Evolutionary conservation across 2,797 vertebrate genomes (phyloP), one percentile per base, ranked within the genome.

Genomic region (Sebastes elongatus): DNA sequence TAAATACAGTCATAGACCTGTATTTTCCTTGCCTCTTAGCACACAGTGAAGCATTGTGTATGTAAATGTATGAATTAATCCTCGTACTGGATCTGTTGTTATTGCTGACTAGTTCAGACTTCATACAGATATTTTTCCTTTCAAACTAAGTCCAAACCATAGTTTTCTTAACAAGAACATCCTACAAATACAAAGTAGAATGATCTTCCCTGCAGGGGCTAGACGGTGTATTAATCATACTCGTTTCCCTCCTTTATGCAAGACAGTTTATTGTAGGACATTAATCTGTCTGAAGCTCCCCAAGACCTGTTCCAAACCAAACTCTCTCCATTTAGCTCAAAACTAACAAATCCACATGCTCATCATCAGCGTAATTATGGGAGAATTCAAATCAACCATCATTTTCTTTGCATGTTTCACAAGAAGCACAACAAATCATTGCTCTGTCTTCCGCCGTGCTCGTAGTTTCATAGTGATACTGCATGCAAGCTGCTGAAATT

Each of bases 381-480:
- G 42, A 81, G 62, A 82, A 86, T 74, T 85, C 68, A 86, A 90
- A 90, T 91, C 85, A 86, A 90, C 86, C 90, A 85, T 92, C 82
- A 87, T 86, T 80, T 92, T 81, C 61, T 78, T 74, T 68, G 76
- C 78, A 55, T 77, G 69, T 89, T 82, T 82, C 28, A 64, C 30
- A 55, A 63, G 23, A 84, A 76, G 68, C 74, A 61, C 33, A 89
- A 84, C 59, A 74, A 80, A 76, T 74, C 60, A 62, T n/a, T 55
- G n/a, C 33, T 68, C 49, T 10, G 63, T 80, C 70, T 68, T 80
- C 61, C 78, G 22, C 30, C 7, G 3, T 22, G 52, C 66, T 55
- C 7, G 25, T 59, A 61, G 59, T 67, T 62, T 33, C 42, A 60
- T 53, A 46, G 52, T 6, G 60, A 85, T 76, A 35, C 71, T 76